Conservation (phyloP, 92 coral and sea anemone species). For the Muricea muricata region DNA sequence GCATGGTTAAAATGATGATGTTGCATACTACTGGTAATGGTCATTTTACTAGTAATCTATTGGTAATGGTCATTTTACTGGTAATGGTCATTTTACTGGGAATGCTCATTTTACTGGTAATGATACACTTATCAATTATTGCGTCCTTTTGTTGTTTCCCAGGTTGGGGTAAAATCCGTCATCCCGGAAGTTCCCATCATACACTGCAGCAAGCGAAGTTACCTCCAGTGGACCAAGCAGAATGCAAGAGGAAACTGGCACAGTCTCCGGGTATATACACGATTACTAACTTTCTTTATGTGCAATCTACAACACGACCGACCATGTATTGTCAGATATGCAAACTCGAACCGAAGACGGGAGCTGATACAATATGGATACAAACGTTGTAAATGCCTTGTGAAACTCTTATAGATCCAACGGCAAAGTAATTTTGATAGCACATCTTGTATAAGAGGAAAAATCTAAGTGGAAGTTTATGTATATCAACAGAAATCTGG, state of each 20-base stretch:
- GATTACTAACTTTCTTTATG: not conserved
- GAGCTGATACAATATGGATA: no score
- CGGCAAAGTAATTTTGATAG: no score
- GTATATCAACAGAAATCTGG: no score
- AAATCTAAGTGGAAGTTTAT: no score
- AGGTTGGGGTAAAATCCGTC: constrained; percentile 78
- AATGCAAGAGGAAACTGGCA: constrained; percentile 31
- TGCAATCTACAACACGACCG: no score
- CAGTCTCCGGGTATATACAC: not conserved
- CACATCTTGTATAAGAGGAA: no score
- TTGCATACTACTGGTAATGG: not conserved
- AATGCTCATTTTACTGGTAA: not conserved
- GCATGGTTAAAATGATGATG: not conserved
- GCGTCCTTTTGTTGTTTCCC: no score
- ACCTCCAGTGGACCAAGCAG: constrained; percentile 57
- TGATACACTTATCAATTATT: no score
- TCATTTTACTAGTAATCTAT: not conserved
- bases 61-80: not conserved
- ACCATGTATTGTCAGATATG: no score
- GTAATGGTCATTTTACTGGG: not conserved
- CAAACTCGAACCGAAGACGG: no score
- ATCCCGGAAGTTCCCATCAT: constrained; percentile 69
- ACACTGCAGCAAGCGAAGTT: constrained; percentile 67
- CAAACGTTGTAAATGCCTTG: no score
- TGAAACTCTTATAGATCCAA: no score